These are phyloP conservation scores for Panthera leo DNA, from an alignment of 2,113 vertebrate genomes.

Conservation along the genomic window DNA sequence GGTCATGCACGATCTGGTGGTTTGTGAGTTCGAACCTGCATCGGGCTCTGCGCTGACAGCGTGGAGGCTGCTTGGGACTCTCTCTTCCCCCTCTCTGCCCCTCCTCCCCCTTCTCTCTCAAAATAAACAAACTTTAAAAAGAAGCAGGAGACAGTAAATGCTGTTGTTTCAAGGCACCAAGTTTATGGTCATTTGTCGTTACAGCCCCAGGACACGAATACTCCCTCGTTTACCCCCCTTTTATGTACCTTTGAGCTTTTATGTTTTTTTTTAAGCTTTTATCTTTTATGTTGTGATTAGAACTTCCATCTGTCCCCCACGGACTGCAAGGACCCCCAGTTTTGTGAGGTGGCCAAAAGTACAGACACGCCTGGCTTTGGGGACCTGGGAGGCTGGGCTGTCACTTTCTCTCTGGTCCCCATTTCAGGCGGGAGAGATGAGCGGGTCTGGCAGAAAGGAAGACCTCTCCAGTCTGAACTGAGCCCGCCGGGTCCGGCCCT, in stretches of 20 bases:
- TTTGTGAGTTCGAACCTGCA: too few species aligned
- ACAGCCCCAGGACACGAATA: fast-evolving
- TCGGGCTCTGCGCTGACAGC: too few species aligned
- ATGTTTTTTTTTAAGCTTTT: too few species aligned
- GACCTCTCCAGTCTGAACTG: too few species aligned
- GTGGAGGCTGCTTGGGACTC: too few species aligned
- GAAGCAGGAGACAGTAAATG: background rate
- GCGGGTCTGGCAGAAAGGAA: fast-evolving
- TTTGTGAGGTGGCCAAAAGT: background rate
- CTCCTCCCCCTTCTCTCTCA: too few species aligned
- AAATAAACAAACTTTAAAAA: too few species aligned
- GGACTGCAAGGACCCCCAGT: background rate
- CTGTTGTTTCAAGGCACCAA: too few species aligned
- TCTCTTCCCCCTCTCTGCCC: too few species aligned
- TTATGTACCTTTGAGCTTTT: background rate
- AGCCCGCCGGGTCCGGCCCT: background rate
- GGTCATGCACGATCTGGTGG: too few species aligned
- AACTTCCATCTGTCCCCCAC: fast-evolving
- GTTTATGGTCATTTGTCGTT: background rate
- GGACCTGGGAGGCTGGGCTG: too few species aligned
- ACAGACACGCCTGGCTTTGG: background rate
- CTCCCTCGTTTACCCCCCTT: background rate
- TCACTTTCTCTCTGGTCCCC: background rate
- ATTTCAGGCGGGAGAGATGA: background rate
- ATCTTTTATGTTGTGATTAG: fast-evolving